Percentiles rank a stretch among this genome's conserved stretches.
Conservation (phyloP, 2,888 invertebrate species). For the Erebia aethiops region DNA sequence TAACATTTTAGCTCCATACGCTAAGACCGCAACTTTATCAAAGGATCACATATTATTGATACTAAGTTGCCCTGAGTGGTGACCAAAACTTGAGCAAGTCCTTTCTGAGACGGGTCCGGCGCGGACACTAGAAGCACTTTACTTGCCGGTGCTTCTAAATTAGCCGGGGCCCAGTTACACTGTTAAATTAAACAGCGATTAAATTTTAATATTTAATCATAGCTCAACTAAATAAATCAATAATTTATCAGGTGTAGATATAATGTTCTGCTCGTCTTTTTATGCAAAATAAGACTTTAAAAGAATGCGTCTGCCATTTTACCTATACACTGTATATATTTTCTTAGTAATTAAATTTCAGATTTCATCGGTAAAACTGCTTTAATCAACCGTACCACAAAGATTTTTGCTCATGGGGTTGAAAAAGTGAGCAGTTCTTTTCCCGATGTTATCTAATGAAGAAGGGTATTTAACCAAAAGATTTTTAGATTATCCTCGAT, state of each 20-base stretch:
- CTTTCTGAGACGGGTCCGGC: slow-evolving; percentile 47
- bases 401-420: no score
- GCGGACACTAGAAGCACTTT: slow-evolving; percentile 75
- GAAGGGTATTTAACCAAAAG: no score
- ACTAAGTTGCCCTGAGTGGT: slow-evolving; percentile 61
- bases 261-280: no score
- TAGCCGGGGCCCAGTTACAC: slow-evolving; percentile 55
- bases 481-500: no score
- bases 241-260: neutral
- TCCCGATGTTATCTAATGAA: no score
- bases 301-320: no score
- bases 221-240: neutral
- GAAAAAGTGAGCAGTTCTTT: no score
- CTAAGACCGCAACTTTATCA: slow-evolving; percentile 40
- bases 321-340: no score
- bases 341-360: no score
- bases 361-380: no score
- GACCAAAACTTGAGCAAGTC: slow-evolving; percentile 66
- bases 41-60: slow-evolving; percentile 53
- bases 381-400: no score
- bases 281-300: no score
- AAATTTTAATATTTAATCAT: slow-evolving; percentile 10
- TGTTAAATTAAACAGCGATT: slow-evolving; percentile 31
- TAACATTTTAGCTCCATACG: slow-evolving; percentile 20
- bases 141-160: slow-evolving; percentile 75